Percentiles rank a stretch among this genome's conserved stretches.
Evolutionary conservation across 2,113 vertebrate species (phyloP).

Genomic region (Ceyx margarethae): DNA sequence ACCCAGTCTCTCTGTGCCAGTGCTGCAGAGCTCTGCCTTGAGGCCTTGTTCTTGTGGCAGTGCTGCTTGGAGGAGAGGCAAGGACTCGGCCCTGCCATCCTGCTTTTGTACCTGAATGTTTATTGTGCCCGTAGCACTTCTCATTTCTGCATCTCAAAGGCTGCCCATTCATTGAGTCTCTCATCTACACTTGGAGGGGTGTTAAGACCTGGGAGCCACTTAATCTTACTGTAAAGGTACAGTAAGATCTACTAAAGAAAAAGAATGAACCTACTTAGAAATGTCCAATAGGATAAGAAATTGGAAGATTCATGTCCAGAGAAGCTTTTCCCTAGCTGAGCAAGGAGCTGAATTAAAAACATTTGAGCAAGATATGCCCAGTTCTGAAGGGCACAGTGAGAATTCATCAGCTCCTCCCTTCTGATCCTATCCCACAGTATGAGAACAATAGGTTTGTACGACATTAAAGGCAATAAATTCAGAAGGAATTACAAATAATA

Average conservation of each 20-base stretch:
- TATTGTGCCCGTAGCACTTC: neutral
- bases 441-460: neutral
- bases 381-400: neutral
- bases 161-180: neutral
- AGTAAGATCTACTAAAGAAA: neutral
- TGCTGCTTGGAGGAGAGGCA: neutral
- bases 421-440: neutral
- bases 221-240: neutral
- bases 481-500: constrained; percentile 1
- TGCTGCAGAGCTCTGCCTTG: accelerated
- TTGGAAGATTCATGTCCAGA: neutral
- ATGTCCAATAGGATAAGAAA: neutral
- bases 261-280: neutral
- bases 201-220: neutral
- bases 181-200: neutral
- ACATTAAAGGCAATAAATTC: neutral
- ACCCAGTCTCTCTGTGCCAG: accelerated
- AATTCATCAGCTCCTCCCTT: neutral
- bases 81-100: neutral
- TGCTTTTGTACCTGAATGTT: neutral
- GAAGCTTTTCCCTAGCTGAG: neutral
- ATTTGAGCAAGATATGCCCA: neutral
- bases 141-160: neutral
- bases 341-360: neutral
- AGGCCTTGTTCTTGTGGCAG: neutral